Conservation (phyloP, 2,113 vertebrate species). For the Patagioenas fasciata region DNA sequence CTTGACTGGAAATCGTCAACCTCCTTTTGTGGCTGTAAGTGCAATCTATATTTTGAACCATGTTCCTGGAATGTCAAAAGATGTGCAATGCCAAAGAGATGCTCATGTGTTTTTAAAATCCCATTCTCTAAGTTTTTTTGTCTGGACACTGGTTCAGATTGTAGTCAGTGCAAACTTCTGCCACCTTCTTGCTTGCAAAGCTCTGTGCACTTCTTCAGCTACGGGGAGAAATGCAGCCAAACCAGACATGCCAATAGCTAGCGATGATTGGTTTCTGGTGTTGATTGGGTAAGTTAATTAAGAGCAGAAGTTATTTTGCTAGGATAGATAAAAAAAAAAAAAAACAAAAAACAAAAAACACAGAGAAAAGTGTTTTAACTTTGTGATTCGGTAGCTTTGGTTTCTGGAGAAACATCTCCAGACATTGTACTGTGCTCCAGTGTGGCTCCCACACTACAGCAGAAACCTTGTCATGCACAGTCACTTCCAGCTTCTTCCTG, state of each 20-base stretch:
- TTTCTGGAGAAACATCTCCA: background rate
- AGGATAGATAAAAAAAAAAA: background rate
- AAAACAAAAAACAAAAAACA: background rate
- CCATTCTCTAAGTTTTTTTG: background rate
- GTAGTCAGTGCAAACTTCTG: background rate
- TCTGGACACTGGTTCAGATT: background rate
- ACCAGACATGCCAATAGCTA: background rate
- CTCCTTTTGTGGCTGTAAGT: background rate
- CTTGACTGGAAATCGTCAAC: slow-evolving; percentile 19
- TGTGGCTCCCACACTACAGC: background rate
- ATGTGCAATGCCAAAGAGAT: slow-evolving; percentile 14
- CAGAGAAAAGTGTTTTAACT: background rate
- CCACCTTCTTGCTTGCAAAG: background rate
- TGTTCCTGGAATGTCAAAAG: slow-evolving; percentile 2
- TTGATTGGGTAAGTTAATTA: background rate
- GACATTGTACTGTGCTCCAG: background rate
- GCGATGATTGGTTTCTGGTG: background rate
- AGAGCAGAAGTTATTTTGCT: background rate
- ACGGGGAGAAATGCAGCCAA: background rate
- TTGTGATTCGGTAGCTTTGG: background rate
- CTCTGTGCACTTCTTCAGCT: background rate
- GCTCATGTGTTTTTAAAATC: background rate
- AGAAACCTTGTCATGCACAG: background rate
- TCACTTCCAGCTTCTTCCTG: background rate
- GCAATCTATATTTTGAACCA: background rate